phyloP scores from a whole-genome alignment of 2,113 vertebrate genomes.

The Poeciliopsis retropinna region DNA sequence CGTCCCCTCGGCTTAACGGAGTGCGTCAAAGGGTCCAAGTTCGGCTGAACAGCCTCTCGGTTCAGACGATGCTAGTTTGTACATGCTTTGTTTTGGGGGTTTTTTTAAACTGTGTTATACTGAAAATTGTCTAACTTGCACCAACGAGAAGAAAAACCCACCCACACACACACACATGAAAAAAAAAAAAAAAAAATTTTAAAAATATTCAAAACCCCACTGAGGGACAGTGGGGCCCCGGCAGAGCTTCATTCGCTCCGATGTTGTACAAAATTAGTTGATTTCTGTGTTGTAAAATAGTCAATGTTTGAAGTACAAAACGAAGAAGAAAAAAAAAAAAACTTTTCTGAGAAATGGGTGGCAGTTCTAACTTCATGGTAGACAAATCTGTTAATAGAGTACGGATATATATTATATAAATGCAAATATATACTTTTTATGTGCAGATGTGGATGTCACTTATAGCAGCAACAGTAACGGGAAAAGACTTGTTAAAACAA shows the following conservation, averaged over 20 bases:
- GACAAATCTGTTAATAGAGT: slow-evolving; percentile 85
- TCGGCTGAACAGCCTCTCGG: slow-evolving; percentile 61
- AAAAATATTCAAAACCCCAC: not conserved
- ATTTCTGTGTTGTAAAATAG: slow-evolving; percentile 82
- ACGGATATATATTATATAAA: slow-evolving; percentile 87
- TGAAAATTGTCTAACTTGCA: slow-evolving; percentile 62
- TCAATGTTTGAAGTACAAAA: slow-evolving; percentile 75
- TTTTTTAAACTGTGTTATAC: slow-evolving; percentile 71
- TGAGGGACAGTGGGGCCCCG: slow-evolving; percentile 46
- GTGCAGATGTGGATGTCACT: slow-evolving; percentile 85
- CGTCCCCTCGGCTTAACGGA: slow-evolving; percentile 28
- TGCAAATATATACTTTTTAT: slow-evolving; percentile 87
- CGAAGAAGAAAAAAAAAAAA: slow-evolving; percentile 39
- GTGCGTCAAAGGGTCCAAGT: slow-evolving; percentile 60
- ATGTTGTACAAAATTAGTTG: slow-evolving; percentile 80
- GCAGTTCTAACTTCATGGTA: slow-evolving; percentile 81
- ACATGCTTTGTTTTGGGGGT: slow-evolving; percentile 81
- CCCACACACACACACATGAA: not conserved
- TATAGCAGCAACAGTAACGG: slow-evolving; percentile 81
- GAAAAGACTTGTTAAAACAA: slow-evolving; percentile 62
- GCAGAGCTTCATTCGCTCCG: slow-evolving; percentile 69
- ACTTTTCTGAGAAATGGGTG: slow-evolving; percentile 74
- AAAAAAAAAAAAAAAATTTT: not conserved
- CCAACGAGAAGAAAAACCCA: slow-evolving; percentile 30
- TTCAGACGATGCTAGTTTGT: slow-evolving; percentile 78